These are phyloP conservation scores for Diarsia dahlii DNA, from an alignment of 2,888 invertebrate genomes.

Conservation along the genomic window DNA sequence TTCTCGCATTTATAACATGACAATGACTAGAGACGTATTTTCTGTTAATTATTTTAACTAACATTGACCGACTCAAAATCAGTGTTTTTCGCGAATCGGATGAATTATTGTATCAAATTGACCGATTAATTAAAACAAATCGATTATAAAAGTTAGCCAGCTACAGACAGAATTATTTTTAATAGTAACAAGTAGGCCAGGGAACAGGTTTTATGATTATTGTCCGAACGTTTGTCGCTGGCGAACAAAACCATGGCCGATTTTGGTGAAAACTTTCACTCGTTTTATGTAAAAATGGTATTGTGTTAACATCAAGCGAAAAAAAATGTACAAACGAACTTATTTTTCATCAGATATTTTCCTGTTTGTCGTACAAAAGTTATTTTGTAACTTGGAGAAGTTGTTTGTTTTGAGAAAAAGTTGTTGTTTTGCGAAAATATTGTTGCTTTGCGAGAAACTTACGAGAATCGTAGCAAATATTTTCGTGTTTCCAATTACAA, in stretches of 20 bases:
- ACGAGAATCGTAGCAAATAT: conserved; percentile 1
- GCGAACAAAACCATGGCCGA: conserved; percentile 54
- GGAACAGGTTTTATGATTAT: conserved; percentile 56
- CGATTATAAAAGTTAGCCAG: conserved; percentile 40
- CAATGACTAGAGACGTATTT: neutral
- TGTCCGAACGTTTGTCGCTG: conserved; percentile 54
- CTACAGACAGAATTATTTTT: conserved; percentile 42
- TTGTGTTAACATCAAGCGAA: conserved; percentile 23
- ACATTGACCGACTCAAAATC: conserved; percentile 23
- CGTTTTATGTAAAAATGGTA: conserved; percentile 34
- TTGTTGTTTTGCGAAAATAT: too few relatives aligned
- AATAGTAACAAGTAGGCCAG: conserved; percentile 63
- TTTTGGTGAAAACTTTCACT: conserved; percentile 66
- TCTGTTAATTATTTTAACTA: neutral
- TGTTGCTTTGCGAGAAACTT: neutral
- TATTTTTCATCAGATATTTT: neutral
- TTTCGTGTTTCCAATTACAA: neutral
- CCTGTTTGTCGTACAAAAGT: neutral
- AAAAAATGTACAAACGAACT: conserved; percentile 4
- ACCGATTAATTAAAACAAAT: conserved; percentile 47
- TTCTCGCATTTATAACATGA: conserved; percentile 8
- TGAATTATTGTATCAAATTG: conserved; percentile 38
- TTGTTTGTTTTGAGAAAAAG: too few relatives aligned
- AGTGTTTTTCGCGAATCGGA: conserved; percentile 18
- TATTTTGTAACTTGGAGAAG: too few relatives aligned